These are phyloP conservation scores for Anthrax anthrax DNA, from an alignment of 2,888 invertebrate species.

Conservation along the genomic window DNA sequence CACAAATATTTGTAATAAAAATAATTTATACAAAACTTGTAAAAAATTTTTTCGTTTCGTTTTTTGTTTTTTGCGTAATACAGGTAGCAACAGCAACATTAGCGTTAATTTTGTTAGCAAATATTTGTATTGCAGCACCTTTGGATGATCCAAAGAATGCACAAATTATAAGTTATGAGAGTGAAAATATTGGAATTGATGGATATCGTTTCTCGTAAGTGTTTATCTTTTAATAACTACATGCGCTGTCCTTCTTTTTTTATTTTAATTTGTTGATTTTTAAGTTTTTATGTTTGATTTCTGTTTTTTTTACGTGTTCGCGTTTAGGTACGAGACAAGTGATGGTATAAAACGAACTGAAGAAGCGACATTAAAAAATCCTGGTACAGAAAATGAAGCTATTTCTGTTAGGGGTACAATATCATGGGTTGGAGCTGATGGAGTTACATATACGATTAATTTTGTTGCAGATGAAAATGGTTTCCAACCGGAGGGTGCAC, in stretches of 20 bases:
- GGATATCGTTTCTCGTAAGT: conserved; percentile 44
- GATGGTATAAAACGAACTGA: conserved; percentile 47
- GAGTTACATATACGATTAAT: conserved; percentile 40
- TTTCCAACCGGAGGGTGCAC: conserved; percentile 34
- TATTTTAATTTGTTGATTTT: too few species aligned
- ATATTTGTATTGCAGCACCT: conserved; percentile 1
- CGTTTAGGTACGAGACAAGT: conserved; percentile 50
- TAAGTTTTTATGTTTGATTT: not conserved
- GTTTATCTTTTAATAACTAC: too few species aligned
- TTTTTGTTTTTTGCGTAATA: not conserved
- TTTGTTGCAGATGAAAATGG: conserved; percentile 32
- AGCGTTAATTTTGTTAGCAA: not conserved
- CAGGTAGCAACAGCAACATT: not conserved
- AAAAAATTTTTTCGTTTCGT: not conserved
- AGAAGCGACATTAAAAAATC: conserved; percentile 43
- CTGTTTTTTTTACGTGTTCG: conserved; percentile 4
- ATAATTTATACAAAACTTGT: not conserved
- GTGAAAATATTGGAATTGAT: conserved; percentile 44
- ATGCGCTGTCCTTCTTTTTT: not conserved
- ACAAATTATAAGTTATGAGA: conserved; percentile 16
- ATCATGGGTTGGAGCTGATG: conserved; percentile 44
- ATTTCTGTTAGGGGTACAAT: conserved; percentile 45
- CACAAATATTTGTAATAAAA: too few species aligned
- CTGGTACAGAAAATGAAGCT: conserved; percentile 46
- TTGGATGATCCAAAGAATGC: conserved; percentile 13